These are phyloP conservation scores for Cyclopterus lumpus DNA, from an alignment of 2,797 vertebrate genomes.

Conservation along the genomic window DNA sequence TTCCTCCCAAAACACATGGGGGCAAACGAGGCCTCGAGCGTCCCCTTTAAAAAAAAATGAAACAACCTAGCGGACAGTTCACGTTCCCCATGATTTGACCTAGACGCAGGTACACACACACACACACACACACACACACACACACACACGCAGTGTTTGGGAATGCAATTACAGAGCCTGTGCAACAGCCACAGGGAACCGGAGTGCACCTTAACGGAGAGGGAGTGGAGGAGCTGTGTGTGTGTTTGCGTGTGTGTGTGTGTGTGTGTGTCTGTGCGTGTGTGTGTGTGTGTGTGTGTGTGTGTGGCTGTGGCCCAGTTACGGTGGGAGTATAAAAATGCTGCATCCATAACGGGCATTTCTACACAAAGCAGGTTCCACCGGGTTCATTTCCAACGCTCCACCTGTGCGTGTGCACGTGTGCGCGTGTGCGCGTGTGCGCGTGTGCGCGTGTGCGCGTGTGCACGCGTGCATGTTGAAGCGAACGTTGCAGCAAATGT, in stretches of 20 bases:
- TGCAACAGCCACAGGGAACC: conserved; percentile 49
- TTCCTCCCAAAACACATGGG: conserved; percentile 60
- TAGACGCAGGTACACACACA: conserved; percentile 49
- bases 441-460: too few relatives aligned
- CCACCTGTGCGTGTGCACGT: conserved; percentile 41
- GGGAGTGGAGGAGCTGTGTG: conserved; percentile 16
- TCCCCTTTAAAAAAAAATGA: conserved; percentile 70
- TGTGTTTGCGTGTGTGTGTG: conserved; percentile 21
- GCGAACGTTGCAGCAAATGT: conserved; percentile 27
- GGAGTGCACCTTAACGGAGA: conserved; percentile 46
- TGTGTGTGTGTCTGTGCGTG: conserved; percentile 15
- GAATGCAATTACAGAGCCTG: conserved; percentile 59
- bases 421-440: too few relatives aligned
- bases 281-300: conserved; percentile 35
- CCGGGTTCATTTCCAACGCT: conserved; percentile 64
- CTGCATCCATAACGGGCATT: conserved; percentile 57
- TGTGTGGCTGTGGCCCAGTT: conserved; percentile 71
- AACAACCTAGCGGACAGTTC: conserved; percentile 63
- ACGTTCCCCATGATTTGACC: conserved; percentile 56
- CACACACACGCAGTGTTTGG: conserved; percentile 12
- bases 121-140: conserved; percentile 37
- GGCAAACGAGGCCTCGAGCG: conserved; percentile 73
- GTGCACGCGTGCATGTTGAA: neutral
- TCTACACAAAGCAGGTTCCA: conserved; percentile 62
- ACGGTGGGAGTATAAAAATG: conserved; percentile 55